Evolutionary conservation across 1,140 invertebrate species (phyloP), one percentile per base, ranked within the genome.

Genomic region (Phymorhynchus buccinoides): DNA sequence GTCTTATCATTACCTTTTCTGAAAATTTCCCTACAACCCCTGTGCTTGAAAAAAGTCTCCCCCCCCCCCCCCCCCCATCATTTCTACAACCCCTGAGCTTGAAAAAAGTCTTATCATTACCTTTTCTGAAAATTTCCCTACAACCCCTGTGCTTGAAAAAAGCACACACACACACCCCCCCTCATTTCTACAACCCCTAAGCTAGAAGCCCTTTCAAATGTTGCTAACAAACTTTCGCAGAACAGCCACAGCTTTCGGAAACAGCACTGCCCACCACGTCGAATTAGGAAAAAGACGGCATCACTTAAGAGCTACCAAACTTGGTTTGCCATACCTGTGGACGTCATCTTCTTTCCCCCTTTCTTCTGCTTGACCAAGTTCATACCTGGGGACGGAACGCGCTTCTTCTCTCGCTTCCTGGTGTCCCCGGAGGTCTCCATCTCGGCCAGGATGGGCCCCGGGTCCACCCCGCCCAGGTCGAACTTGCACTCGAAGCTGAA

Each of bases 401-500:
- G 84, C 75, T 88, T 88, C 85, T 93, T 93, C 81, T 90, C 91
- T 87, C 93, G 92, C 85, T 94, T 92, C 85, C 92, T 93, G 75
- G 90, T 89, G 80, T 89, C 87, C 52, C 92, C 80, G 77, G 92
- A 88, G 37, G 91, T 89, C 86, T 95, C 94, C 85, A 94, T 91
- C 94, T 98, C 97, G 94, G 97, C 97, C 88, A 99, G 97, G 68
- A 99, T 97, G 44, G 98, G 97, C 88, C 96, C 96, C 12, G 98
- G 98, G 94, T 99, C 98, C 89, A 98, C 97, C 37, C 98, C 98
- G 68, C 98, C 98, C 84, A 97, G 95, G 94, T 99, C 98, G 94
- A 97, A 99, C 91, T 98, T 97, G 93, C 98, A 99, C 94, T 99
- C 98, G 91, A 96, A 99, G 14, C 97, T 96, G 91, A 99, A 94